Evolutionary conservation across 2,113 vertebrate genomes (phyloP).

Genomic region (Elanoides forficatus): DNA sequence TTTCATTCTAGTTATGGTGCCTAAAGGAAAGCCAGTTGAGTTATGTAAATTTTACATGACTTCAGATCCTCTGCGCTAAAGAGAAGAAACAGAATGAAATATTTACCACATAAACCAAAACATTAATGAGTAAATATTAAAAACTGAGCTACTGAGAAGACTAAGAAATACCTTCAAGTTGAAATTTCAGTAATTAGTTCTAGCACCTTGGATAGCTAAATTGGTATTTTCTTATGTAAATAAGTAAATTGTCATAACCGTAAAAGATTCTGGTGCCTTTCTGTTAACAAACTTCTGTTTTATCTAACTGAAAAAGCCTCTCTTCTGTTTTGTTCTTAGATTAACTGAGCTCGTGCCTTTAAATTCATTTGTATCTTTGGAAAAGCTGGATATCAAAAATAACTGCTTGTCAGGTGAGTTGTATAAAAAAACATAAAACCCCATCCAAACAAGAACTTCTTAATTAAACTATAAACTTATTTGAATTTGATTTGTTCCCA

Average conservation of each 20-base stretch:
- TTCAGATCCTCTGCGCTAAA: neutral
- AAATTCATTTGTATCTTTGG: slow-evolving; percentile 81
- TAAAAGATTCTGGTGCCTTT: neutral
- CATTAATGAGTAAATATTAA: neutral
- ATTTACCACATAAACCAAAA: neutral
- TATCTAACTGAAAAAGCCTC: neutral
- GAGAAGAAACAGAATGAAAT: neutral
- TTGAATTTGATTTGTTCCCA: neutral
- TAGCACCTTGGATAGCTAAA: slow-evolving; percentile 18
- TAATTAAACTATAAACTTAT: neutral
- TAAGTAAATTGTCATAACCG: neutral
- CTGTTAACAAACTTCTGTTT: neutral
- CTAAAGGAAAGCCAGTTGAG: neutral
- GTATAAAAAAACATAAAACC: neutral
- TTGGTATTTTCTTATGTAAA: neutral
- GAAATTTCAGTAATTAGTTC: neutral
- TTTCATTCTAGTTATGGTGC: neutral
- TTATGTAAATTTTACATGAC: neutral
- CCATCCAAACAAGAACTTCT: neutral
- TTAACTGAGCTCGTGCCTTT: slow-evolving; percentile 82
- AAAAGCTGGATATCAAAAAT: slow-evolving; percentile 81
- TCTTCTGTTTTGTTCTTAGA: slow-evolving; percentile 71
- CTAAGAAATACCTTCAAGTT: neutral
- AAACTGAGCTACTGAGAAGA: neutral
- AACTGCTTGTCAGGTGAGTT: slow-evolving; percentile 91